These are phyloP conservation scores for Anas flavirostris DNA, from an alignment of 2,797 vertebrate species.

Conservation along the genomic window DNA sequence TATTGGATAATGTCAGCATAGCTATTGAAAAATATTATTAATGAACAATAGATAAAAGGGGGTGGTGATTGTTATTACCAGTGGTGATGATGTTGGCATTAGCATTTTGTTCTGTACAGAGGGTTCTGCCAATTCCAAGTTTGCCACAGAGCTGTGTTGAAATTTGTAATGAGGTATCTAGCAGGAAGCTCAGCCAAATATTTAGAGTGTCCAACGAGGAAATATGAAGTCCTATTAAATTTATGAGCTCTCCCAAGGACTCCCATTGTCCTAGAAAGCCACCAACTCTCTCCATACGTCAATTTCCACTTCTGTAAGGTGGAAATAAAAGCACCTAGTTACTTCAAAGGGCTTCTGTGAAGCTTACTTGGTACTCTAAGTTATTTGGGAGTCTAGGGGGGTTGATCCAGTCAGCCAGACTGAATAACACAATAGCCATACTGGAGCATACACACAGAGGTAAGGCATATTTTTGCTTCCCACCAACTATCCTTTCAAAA, in stretches of 20 bases:
- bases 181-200: neutral
- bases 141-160: neutral
- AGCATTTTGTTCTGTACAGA: neutral
- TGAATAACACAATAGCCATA: neutral
- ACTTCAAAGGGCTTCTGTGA: neutral
- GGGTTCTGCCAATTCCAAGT: neutral
- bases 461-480: neutral
- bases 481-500: neutral
- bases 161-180: neutral
- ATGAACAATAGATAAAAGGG: neutral
- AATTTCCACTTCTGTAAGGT: neutral
- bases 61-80: neutral
- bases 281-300: neutral
- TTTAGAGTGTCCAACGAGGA: neutral
- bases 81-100: neutral
- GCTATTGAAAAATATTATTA: conserved; percentile 17
- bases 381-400: neutral
- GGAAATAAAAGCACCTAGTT: neutral
- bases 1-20: neutral
- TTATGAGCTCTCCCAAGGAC: neutral
- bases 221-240: neutral
- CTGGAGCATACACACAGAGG: neutral
- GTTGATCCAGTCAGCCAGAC: neutral
- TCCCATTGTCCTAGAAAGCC: neutral
- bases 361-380: neutral